These are phyloP conservation scores for Drosophila antonietae DNA, from an alignment of 2,888 invertebrate species.

Conservation along the genomic window DNA sequence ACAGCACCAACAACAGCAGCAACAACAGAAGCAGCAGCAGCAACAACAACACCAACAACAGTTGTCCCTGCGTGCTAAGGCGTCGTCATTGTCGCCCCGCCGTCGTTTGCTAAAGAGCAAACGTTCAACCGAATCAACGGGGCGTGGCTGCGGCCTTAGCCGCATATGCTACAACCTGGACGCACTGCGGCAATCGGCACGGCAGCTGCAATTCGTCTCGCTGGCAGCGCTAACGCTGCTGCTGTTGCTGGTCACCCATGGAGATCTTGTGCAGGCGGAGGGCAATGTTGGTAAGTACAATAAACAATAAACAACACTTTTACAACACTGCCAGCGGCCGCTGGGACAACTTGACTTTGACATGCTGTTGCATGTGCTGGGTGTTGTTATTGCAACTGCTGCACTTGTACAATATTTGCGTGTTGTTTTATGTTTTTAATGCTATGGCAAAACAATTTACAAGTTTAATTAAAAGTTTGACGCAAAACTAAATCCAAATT, in stretches of 20 bases:
- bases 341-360: not conserved
- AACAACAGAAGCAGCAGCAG: conserved; percentile 19
- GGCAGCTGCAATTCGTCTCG: conserved; percentile 58
- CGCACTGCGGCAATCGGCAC: conserved; percentile 43
- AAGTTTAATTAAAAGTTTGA: conserved; percentile 74
- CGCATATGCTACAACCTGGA: conserved; percentile 60
- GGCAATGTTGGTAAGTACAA: conserved; percentile 83
- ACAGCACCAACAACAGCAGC: conserved; percentile 18
- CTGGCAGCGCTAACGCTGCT: conserved; percentile 61
- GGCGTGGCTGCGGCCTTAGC: conserved; percentile 42
- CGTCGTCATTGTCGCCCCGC: conserved; percentile 38
- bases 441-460: conserved; percentile 62
- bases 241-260: conserved; percentile 69
- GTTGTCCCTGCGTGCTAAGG: conserved; percentile 23
- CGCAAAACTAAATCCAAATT: conserved; percentile 33
- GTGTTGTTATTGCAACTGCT: not conserved
- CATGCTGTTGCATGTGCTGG: conserved; percentile 2
- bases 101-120: conserved; percentile 37
- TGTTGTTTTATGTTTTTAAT: conserved; percentile 1
- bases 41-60: conserved; percentile 15
- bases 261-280: conserved; percentile 80
- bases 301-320: not conserved
- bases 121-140: conserved; percentile 31
- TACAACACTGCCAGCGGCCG: conserved; percentile 2
- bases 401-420: not conserved